Conservation (phyloP, 2,113 vertebrate genomes). For the Ochotona curzoniae region DNA sequence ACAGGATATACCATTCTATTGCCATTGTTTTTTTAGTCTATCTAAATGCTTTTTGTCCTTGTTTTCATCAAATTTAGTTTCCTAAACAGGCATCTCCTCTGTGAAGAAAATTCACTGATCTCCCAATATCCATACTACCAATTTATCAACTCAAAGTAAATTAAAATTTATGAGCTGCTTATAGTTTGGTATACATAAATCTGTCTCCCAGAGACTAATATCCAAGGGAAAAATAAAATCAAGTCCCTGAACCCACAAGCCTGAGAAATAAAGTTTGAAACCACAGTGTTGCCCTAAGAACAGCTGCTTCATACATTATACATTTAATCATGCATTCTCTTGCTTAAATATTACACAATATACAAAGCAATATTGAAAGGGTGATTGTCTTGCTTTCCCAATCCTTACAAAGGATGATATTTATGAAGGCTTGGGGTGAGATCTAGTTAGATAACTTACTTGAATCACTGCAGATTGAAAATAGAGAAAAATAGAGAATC, state of each 20-base stretch:
- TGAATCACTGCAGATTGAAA: neutral
- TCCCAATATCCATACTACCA: neutral
- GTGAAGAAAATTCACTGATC: neutral
- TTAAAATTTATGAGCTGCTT: neutral
- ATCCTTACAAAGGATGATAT: neutral
- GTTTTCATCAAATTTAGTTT: slow-evolving; percentile 38
- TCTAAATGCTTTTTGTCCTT: neutral
- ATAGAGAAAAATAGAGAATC: neutral
- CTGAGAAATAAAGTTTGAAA: neutral
- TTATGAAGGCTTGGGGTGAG: neutral
- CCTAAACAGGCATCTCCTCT: neutral
- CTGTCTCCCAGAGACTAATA: neutral
- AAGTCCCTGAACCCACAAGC: neutral
- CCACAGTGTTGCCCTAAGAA: neutral
- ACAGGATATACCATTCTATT: neutral
- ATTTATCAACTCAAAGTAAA: slow-evolving; percentile 14
- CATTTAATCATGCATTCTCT: neutral
- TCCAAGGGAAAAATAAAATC: slow-evolving; percentile 2
- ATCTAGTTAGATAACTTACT: neutral
- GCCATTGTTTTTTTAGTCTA: neutral
- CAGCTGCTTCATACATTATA: neutral
- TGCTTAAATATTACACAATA: neutral
- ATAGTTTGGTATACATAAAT: neutral
- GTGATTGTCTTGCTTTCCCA: neutral
- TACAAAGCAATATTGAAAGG: neutral